Evolutionary conservation across 2,888 invertebrate species (phyloP).

Genomic region (Clanis bilineata): DNA sequence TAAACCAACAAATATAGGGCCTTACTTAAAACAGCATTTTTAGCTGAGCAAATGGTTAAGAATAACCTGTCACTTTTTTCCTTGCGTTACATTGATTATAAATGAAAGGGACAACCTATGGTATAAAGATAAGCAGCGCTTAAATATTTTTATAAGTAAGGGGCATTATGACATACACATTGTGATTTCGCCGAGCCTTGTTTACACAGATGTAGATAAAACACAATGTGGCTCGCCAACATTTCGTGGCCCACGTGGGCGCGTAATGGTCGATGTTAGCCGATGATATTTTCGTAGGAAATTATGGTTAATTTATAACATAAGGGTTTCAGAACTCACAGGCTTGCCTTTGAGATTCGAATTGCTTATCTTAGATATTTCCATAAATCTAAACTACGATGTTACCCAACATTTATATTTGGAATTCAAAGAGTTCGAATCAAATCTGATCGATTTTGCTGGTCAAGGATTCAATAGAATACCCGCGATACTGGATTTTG

Average conservation of each 20-base stretch:
- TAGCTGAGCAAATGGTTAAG: no score
- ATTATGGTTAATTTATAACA: conserved; percentile 33
- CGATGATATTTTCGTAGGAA: conserved; percentile 51
- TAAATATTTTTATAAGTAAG: no score
- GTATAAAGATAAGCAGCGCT: no score
- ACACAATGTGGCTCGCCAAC: conserved; percentile 36
- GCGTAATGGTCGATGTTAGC: conserved; percentile 47
- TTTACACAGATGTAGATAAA: conserved; percentile 36
- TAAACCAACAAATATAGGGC: conserved; percentile 19
- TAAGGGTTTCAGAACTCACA: not conserved
- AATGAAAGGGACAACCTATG: no score
- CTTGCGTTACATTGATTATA: no score
- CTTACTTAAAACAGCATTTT: no score
- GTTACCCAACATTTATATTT: not conserved
- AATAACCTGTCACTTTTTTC: no score
- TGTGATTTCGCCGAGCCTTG: conserved; percentile 21
- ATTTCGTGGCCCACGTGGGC: conserved; percentile 50
- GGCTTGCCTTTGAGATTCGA: not conserved
- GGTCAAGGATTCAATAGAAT: not conserved
- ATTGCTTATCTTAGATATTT: conserved; percentile 1
- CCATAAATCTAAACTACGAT: not conserved
- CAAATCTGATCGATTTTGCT: not conserved
- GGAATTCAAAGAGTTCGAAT: not conserved
- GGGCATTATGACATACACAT: conserved; percentile 17
- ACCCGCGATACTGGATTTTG: not conserved